Evolutionary conservation across 1,140 invertebrate genomes (phyloP).

Genomic region (Bombus vancouverensis): DNA sequence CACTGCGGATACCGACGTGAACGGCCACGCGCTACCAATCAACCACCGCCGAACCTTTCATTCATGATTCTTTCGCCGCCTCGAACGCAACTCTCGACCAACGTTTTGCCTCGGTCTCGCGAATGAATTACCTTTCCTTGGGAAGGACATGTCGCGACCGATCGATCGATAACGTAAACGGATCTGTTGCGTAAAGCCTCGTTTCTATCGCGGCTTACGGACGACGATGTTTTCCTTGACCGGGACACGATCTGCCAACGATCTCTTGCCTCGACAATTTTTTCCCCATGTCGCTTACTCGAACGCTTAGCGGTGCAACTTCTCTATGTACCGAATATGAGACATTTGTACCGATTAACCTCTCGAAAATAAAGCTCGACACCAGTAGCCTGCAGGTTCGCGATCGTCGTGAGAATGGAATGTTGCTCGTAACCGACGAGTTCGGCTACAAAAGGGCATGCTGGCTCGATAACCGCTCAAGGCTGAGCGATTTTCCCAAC

Average conservation of each 20-base stretch:
- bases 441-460: slow-evolving; percentile 65
- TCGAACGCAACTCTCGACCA: slow-evolving; percentile 43
- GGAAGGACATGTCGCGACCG: slow-evolving; percentile 62
- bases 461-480: slow-evolving; percentile 61
- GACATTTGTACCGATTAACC: background rate
- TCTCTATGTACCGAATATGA: background rate
- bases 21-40: slow-evolving; percentile 23
- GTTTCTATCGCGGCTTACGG: slow-evolving; percentile 43
- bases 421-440: slow-evolving; percentile 65
- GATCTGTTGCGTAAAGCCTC: slow-evolving; percentile 58
- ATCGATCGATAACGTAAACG: background rate
- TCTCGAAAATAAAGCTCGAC: slow-evolving; percentile 49
- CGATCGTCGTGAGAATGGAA: slow-evolving; percentile 69
- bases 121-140: slow-evolving; percentile 61
- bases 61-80: slow-evolving; percentile 68
- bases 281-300: background rate
- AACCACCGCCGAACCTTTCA: slow-evolving; percentile 68
- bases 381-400: slow-evolving; percentile 46
- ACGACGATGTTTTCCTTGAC: slow-evolving; percentile 56
- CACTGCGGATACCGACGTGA: slow-evolving; percentile 1
- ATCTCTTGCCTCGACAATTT: slow-evolving; percentile 17
- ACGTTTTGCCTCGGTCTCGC: slow-evolving; percentile 34
- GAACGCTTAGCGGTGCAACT: background rate
- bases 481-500: slow-evolving; percentile 63
- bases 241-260: slow-evolving; percentile 38